phyloP scores from a whole-genome alignment of 1,140 invertebrate species.

The Lordiphosa collinella region DNA sequence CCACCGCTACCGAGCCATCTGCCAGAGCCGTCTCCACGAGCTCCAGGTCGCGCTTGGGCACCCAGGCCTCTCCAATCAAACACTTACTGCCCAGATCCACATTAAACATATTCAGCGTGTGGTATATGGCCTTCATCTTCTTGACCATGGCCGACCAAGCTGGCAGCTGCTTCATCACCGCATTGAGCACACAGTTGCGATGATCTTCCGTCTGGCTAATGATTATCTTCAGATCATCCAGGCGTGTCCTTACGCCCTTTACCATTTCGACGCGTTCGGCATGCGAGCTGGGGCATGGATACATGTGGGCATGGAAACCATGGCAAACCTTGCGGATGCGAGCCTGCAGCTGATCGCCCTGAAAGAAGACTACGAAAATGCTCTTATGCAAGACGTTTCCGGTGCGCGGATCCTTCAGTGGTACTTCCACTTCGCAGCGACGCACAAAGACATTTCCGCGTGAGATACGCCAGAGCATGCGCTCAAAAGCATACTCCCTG shows the following conservation, averaged over 20 bases:
- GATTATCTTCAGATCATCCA: conserved; percentile 96
- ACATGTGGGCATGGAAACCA: conserved; percentile 97
- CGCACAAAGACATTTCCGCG: conserved; percentile 94
- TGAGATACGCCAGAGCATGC: conserved; percentile 98
- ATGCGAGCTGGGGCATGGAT: conserved; percentile 96
- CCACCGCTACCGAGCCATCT: conserved; percentile 93
- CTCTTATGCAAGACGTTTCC: conserved; percentile 96
- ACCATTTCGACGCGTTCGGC: conserved; percentile 95
- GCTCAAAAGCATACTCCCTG: conserved; percentile 95
- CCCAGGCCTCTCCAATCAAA: conserved; percentile 98
- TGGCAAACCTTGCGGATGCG: conserved; percentile 98
- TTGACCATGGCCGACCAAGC: conserved; percentile 93
- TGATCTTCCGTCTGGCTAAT: conserved; percentile 98
- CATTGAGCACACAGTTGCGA: conserved; percentile 93
- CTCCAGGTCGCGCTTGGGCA: conserved; percentile 90
- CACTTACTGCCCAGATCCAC: conserved; percentile 94
- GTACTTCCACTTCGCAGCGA: conserved; percentile 89
- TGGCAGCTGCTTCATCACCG: conserved; percentile 95
- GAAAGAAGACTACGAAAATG: conserved; percentile 97
- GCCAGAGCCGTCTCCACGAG: conserved; percentile 93
- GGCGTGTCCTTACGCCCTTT: conserved; percentile 93
- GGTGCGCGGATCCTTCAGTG: conserved; percentile 90
- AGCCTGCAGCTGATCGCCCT: conserved; percentile 97
- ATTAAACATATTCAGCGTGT: conserved; percentile 92
- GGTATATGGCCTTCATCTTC: conserved; percentile 95